Base-by-base conservation (phyloP, 2,797 vertebrate genomes). In the Enteromius viviparus region DNA sequence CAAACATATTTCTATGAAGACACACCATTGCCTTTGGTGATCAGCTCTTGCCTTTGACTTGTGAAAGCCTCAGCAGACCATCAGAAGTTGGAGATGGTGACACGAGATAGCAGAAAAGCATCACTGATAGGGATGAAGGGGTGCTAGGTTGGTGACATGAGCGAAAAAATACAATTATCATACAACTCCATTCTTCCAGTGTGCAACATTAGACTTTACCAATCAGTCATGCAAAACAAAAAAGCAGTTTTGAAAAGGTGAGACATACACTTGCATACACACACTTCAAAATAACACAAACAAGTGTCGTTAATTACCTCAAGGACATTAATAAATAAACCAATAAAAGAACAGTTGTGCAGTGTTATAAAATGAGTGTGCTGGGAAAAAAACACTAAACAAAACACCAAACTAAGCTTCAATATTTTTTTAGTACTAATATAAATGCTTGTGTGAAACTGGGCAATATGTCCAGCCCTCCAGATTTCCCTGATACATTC, bases 281-380 rank as follows among this genome's bases (percentile, higher is more conserved):
- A n/a, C 69, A 34, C 64, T 60, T 53, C 53, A 77, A 51, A 65
- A 78, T 23, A 60, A 62, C 40, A 21, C 60, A 68, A 51, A 55
- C 80, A 76, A 65, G 40, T 45, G 42, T 83, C 64, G 60, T 71
- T 81, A 29, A 79, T 53, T 51, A 26, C 40, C 72, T 69, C 74
- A 78, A 77, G 42, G 75, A 78, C 34, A 85, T 75, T 40, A 90
- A 89, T 88, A 88, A 90, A 90, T 88, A 85, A 83, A 85, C 47
- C 53, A 32, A 29, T 47, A 23, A 37, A 37, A 79, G 70, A 86
- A 80, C 40, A 70, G 82, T 62, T 84, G 62, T 85, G 77, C 88
- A 87, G 86, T 78, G 74, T 86, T 83, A 72, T 8, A 77, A 83
- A 78, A 83, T 55, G 55, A 85, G 1, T 42, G 79, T 79, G 76